These are phyloP conservation scores for Noctuana brunneofusca DNA, from an alignment of 2,888 invertebrate genomes.

Conservation along the genomic window DNA sequence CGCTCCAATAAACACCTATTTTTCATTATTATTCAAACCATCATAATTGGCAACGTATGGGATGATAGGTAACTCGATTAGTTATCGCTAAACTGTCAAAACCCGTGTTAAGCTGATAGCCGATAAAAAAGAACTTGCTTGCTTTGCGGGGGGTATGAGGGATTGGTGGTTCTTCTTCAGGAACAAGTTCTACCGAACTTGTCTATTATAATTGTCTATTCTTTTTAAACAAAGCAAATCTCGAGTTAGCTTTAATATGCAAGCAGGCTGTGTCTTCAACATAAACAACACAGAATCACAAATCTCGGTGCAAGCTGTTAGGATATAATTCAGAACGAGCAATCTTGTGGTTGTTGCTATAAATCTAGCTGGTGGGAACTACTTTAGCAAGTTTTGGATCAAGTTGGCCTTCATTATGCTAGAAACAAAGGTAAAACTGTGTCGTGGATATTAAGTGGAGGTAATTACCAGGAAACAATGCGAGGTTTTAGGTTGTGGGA, in stretches of 20 bases:
- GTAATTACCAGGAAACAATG: not conserved
- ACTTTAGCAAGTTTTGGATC: constrained; percentile 33
- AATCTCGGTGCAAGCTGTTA: constrained; percentile 24
- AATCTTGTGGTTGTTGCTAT: constrained; percentile 35
- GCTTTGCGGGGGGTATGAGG: too few species aligned
- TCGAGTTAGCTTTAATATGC: not conserved
- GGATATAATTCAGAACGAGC: constrained; percentile 21
- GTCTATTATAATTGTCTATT: too few species aligned
- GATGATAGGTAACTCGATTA: too few species aligned
- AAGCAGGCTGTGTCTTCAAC: constrained; percentile 13
- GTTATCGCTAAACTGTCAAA: too few species aligned
- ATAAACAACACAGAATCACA: constrained; percentile 18
- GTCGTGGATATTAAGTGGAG: not conserved
- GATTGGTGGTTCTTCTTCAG: too few species aligned
- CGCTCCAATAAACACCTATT: too few species aligned
- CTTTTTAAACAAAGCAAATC: not conserved
- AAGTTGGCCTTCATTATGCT: constrained; percentile 28
- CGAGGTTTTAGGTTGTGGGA: not conserved
- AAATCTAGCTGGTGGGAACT: constrained; percentile 36
- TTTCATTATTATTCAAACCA: too few species aligned
- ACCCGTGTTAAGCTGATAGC: too few species aligned
- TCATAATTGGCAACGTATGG: too few species aligned
- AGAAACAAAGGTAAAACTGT: constrained; percentile 16
- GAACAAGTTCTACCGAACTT: too few species aligned
- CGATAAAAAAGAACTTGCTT: too few species aligned